A percentile compares a stretch with the other conserved stretches of the same genome.
Evolutionary conservation across 2,113 vertebrate species (phyloP).

Genomic region (Aptenodytes patagonicus): DNA sequence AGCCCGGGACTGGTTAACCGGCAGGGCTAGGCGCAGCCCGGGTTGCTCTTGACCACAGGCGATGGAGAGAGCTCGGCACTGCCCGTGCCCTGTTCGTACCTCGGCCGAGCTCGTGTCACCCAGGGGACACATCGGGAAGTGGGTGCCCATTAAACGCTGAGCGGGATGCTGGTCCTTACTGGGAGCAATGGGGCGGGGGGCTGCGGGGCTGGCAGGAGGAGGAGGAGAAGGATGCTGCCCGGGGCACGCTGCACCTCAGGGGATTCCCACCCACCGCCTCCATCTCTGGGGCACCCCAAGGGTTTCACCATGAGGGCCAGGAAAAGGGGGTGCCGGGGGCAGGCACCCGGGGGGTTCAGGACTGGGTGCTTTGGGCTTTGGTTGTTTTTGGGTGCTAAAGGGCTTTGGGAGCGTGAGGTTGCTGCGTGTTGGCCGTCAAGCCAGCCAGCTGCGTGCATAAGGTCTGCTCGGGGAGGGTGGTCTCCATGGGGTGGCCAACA

Average conservation of each 20-base stretch:
- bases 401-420: background rate
- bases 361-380: background rate
- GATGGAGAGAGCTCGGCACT: background rate
- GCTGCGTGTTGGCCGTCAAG: accelerated
- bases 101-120: background rate
- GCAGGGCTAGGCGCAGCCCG: background rate
- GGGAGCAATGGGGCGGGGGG: background rate
- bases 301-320: background rate
- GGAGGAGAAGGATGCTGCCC: background rate
- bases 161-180: background rate
- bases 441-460: background rate
- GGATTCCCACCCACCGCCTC: background rate
- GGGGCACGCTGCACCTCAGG: background rate
- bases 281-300: background rate
- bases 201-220: background rate
- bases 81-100: background rate
- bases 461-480: background rate
- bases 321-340: background rate
- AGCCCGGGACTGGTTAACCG: background rate
- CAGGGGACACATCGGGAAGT: background rate
- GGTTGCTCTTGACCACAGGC: background rate
- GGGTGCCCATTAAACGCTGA: background rate
- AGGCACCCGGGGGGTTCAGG: background rate
- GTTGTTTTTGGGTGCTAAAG: background rate
- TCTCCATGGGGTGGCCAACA: background rate